phyloP scores from a whole-genome alignment of 2,113 vertebrate genomes.

The Himantopus leucocephalus region DNA sequence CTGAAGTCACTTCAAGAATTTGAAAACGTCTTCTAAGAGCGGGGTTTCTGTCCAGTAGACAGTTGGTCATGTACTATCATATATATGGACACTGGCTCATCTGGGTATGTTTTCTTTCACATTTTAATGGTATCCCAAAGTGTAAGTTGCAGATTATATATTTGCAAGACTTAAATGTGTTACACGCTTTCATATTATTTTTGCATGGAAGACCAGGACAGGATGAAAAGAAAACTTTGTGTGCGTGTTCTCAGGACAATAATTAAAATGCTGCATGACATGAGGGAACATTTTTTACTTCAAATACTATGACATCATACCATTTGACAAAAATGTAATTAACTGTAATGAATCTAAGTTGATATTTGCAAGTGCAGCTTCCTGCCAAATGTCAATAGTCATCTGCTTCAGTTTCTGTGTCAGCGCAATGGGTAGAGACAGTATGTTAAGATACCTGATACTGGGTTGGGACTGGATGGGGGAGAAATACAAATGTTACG shows the following conservation, averaged over 20 bases:
- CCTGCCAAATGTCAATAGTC: background rate
- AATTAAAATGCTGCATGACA: background rate
- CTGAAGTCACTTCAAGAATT: background rate
- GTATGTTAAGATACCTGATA: background rate
- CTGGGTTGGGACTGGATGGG: background rate
- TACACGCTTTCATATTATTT: background rate
- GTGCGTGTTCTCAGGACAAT: background rate
- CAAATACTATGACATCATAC: background rate
- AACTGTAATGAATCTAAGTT: background rate
- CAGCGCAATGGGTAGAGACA: background rate
- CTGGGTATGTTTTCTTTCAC: background rate
- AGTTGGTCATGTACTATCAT: background rate
- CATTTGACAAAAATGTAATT: slow-evolving; percentile 43
- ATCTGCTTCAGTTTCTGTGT: background rate
- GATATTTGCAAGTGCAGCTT: slow-evolving; percentile 6
- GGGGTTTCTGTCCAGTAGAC: background rate
- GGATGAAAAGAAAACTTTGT: background rate
- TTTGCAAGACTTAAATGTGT: background rate
- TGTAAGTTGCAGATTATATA: background rate
- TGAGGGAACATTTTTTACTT: background rate
- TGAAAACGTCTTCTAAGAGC: background rate
- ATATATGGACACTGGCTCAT: background rate
- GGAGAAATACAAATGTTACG: background rate
- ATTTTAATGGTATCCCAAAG: background rate
- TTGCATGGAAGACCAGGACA: background rate